Base-by-base conservation (phyloP, 2,888 invertebrate genomes). In the Boloria selene region DNA sequence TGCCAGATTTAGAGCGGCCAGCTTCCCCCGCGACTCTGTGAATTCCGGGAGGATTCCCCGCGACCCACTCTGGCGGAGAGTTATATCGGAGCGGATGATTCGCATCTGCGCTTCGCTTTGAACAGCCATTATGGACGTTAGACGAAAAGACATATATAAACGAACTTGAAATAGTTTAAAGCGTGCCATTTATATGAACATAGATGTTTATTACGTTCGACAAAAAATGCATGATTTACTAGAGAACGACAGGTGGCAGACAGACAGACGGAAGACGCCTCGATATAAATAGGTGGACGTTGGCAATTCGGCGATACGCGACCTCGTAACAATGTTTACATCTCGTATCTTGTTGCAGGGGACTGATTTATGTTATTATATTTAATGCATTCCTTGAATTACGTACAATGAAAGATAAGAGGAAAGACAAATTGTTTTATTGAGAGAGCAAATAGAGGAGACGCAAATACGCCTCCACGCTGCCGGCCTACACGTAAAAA, bases 1-100 rank as follows among this genome's bases (percentile, higher is more conserved):
- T 90, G 90, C 81, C 90, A 78, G 84, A 91, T 87, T 88, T 90
- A 90, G 90, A 85, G 85, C 82, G 82, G 73, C 79, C 79, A 83
- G 85, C 86, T 85, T 86, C 85, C 86, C 84, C 85, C 85, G 84
- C 84, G 78, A 83, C 83, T 82, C 79, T 79, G 82, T 79, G 84
- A 82, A 88, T 88, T 87, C 89, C 88, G 88, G 85, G 87, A 89
- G 89, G 89, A 88, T 88, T 89, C 87, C 89, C 88, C 88, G 81
- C 89, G 85, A 86, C 86, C 86, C 85, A 85, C 83, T 87, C 85
- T 77, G 82, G 79, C 75, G 77, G 80, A 78, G 78, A 82, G 80
- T 83, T 87, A 85, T 83, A 87, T 85, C 77, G 77, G 79, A 84
- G 78, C 79, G 77, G 81, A 85, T 85, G 85, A 85, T 79, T 84